A percentile compares a stretch with the other conserved stretches of the same genome.
Evolutionary conservation across 2,888 invertebrate genomes (phyloP).

Genomic region (Minunthozetes semirufus): DNA sequence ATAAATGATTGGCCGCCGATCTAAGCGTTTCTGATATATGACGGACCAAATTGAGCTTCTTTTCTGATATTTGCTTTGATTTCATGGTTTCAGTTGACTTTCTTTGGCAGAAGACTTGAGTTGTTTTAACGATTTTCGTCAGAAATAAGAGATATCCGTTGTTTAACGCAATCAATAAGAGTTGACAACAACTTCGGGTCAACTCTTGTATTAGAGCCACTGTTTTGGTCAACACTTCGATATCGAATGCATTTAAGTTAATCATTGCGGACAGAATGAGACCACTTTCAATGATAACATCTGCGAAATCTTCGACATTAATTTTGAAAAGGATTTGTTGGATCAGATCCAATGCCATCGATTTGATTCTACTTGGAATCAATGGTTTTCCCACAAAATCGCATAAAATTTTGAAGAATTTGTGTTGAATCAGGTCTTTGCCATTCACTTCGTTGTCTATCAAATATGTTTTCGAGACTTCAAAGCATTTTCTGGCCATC

Average conservation of each 20-base stretch:
- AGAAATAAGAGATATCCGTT: background rate
- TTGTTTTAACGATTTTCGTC: background rate
- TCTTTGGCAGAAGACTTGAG: background rate
- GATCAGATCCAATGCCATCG: background rate
- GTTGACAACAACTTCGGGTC: background rate
- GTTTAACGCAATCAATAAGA: background rate
- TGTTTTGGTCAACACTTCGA: background rate
- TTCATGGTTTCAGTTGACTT: background rate
- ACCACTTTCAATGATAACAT: background rate
- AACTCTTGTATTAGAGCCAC: background rate
- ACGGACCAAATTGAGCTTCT: background rate
- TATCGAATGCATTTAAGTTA: background rate
- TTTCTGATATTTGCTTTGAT: background rate
- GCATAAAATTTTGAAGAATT: background rate
- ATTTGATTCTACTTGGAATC: background rate
- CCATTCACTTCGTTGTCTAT: background rate
- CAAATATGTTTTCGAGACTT: background rate
- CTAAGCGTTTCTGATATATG: background rate
- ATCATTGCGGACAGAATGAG: background rate
- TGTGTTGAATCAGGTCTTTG: background rate
- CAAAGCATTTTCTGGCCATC: background rate
- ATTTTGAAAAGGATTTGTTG: background rate
- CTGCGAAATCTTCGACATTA: background rate
- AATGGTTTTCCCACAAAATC: background rate
- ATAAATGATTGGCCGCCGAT: background rate